A percentile compares a stretch with the other conserved stretches of the same genome.
Evolutionary conservation across 2,113 vertebrate genomes (phyloP).

Genomic region (Acrocephalus kingi): DNA sequence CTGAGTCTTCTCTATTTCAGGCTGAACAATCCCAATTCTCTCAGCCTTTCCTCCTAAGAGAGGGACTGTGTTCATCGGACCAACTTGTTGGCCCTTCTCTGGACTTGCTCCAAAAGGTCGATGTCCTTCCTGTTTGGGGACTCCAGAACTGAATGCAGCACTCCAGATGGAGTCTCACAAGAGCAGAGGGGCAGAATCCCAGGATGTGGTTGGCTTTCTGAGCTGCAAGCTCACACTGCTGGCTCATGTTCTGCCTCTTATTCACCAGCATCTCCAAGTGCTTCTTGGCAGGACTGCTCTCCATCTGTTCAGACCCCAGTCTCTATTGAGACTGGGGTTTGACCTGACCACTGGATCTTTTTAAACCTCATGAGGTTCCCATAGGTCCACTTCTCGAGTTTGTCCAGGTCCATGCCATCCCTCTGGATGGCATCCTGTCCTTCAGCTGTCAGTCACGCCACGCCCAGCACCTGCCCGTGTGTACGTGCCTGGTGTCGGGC

Average conservation of each 20-base stretch:
- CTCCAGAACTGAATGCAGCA: neutral
- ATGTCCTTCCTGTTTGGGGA: neutral
- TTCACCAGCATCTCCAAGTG: neutral
- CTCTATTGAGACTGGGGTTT: neutral
- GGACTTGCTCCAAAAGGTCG: neutral
- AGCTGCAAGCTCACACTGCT: neutral
- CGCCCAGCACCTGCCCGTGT: neutral
- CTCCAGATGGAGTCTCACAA: neutral
- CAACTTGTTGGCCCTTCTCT: neutral
- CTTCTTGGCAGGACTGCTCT: neutral
- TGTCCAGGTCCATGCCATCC: neutral
- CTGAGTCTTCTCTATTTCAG: neutral
- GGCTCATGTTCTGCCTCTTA: neutral
- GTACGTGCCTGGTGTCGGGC: rapidly evolving
- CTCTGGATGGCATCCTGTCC: too few relatives aligned
- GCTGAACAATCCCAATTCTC: neutral
- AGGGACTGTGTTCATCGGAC: neutral
- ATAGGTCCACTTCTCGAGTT: neutral
- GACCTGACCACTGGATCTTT: neutral
- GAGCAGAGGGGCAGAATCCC: neutral
- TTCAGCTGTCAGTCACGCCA: neutral
- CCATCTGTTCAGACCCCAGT: neutral
- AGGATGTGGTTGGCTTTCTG: neutral
- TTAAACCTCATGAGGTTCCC: neutral
- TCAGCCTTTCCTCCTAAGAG: neutral